Conservation (phyloP, 2,888 invertebrate genomes). For the Pilophorus perplexus region DNA sequence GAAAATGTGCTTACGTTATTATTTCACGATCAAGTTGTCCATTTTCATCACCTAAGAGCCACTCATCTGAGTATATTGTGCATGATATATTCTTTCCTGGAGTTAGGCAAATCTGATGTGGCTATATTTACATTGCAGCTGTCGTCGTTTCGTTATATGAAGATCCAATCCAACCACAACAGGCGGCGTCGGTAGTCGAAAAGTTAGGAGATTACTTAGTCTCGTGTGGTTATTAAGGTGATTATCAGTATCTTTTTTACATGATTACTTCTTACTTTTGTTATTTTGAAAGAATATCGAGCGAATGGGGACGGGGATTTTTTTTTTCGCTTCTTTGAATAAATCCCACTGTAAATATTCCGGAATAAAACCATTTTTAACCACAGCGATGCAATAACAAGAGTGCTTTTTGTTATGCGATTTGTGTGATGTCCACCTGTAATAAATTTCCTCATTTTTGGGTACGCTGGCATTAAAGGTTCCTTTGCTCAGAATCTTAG, state of each 20-base stretch:
- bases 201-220: slow-evolving; percentile 96
- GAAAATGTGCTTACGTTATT: too few relatives aligned
- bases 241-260: slow-evolving; percentile 17
- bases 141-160: slow-evolving; percentile 92
- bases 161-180: slow-evolving; percentile 95
- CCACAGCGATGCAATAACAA: too few relatives aligned
- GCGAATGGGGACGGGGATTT: slow-evolving; percentile 14
- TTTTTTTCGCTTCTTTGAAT: slow-evolving; percentile 34
- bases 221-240: slow-evolving; percentile 85
- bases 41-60: too few relatives aligned
- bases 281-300: slow-evolving; percentile 28
- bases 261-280: slow-evolving; percentile 8
- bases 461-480: too few relatives aligned
- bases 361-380: slow-evolving; percentile 13
- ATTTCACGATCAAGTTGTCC: too few relatives aligned
- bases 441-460: too few relatives aligned
- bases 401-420: slow-evolving; percentile 10
- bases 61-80: too few relatives aligned
- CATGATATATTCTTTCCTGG: too few relatives aligned
- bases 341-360: slow-evolving; percentile 32
- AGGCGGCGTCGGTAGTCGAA: slow-evolving; percentile 94
- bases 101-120: too few relatives aligned
- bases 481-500: too few relatives aligned
- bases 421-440: too few relatives aligned
- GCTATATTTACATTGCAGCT: too few relatives aligned